Base-by-base conservation (phyloP, 2,113 vertebrate genomes). In the Chascanopsetta lugubris region DNA sequence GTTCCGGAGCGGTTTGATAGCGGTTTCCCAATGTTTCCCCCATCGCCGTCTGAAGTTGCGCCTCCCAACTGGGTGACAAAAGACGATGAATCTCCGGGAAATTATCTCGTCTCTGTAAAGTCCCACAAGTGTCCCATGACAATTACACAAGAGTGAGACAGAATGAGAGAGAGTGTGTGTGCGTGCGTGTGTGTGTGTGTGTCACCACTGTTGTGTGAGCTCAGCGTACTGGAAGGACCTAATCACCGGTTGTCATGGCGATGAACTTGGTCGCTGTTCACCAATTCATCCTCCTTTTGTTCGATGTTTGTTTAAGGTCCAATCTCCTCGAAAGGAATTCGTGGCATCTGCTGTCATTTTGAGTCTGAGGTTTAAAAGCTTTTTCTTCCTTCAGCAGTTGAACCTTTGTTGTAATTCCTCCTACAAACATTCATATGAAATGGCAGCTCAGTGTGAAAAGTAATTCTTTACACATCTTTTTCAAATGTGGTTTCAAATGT, bases 161-260 rank as follows among this genome's bases (percentile, higher is more conserved):
- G 45, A 56, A 47, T 30, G 34, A 27, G 20, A 26, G 13, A 26
- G 22, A 45, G 18, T 3, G n/a, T 10, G 43, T 12, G 13, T 0
- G 38, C 6, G 47, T 8, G 29, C 8, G 5, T 5, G 29, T 5
- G 4, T 5, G 34, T n/a, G 25, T 3, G 8, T 20, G 27, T 17
- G 51, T 73, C 26, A 29, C 6, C 29, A 50, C 85, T 79, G 76
- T 87, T 91, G 82, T 89, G 72, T 75, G 54, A 71, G 64, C 68
- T 73, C 85, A 87, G 74, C 15, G 58, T 84, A 84, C 83, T 84
- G 88, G 87, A 91, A 91, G 67, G 55, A 50, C 69, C 73, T 86
- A 90, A 89, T 91, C 83, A 85, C 51, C 20, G 15, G 88, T 91
- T 82, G 74, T 66, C 85, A 90, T 88, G 69, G 88, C 56, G 59